Evolutionary conservation across 2,113 vertebrate species (phyloP), one percentile per base, ranked within the genome.

Genomic region (Rafetus swinhoei): DNA sequence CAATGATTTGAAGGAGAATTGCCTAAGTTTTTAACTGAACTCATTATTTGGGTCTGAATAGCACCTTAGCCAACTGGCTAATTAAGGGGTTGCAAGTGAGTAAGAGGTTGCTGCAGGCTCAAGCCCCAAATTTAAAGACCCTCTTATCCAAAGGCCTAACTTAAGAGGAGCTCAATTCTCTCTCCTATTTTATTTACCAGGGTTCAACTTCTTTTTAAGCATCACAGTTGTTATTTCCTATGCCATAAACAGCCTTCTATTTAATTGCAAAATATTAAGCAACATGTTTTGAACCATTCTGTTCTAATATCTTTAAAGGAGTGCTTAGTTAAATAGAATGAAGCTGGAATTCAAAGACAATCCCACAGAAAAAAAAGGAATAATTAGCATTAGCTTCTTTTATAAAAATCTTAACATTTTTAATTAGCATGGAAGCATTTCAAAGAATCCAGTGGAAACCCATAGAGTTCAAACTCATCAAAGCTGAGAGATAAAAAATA

Each of bases 371-470:
- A 72, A 89, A 45, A 83, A 80, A 2, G 55, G 22, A 22, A 72
- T 24, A 82, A 82, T 25, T 53, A 76, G 24, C 2, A 18, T 2
- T 57, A 72, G 60, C 62, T 93, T 82, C 1, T 15, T 0, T 24
- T 86, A 93, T 90, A 82, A 74, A 52, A 15, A 6, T 0, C 27
- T 52, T 15, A 3, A 0, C 4, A 2, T 2, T 94, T 83, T 81
- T 65, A 88, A 93, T 72, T 35, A 81, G 55, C 53, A 82, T 95
- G 81, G 82, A 93, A 91, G 90, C 1, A 5, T 86, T 91, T 84
- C 54, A 16, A 91, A 94, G 91, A 22, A 79, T 53, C 85, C 60
- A 82, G 39, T 3, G 79, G 88, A 93, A 94, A 76, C 83, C 82
- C 87, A 56, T 83, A 62, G 92, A 27, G 56, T 54, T 50, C 93